A percentile compares a stretch with the other conserved stretches of the same genome.
These are phyloP conservation scores for Tenthredo notha DNA, from an alignment of 2,888 invertebrate genomes.

Conservation along the genomic window DNA sequence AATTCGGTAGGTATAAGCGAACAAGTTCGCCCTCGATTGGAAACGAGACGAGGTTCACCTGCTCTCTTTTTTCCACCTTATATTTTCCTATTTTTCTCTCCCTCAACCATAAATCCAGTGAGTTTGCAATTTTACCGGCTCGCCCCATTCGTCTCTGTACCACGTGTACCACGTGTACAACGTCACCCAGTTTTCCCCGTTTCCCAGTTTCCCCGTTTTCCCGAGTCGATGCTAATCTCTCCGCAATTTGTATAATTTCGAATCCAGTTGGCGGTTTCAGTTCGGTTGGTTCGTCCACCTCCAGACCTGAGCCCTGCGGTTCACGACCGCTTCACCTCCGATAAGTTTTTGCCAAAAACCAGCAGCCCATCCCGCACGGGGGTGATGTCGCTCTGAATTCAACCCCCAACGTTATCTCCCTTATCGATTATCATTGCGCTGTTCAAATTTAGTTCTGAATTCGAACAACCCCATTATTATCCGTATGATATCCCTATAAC, in stretches of 20 bases:
- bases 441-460: slow-evolving; percentile 19
- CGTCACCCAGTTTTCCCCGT: slow-evolving; percentile 37
- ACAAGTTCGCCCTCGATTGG: slow-evolving; percentile 17
- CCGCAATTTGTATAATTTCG: slow-evolving; percentile 73
- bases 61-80: neutral
- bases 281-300: slow-evolving; percentile 23
- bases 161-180: slow-evolving; percentile 44
- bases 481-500: too few species aligned
- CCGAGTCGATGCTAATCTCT: slow-evolving; percentile 68
- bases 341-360: slow-evolving; percentile 34
- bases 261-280: slow-evolving; percentile 63
- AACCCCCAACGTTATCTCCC: slow-evolving; percentile 11
- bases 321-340: slow-evolving; percentile 23
- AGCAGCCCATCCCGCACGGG: neutral
- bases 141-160: slow-evolving; percentile 51
- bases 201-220: slow-evolving; percentile 38
- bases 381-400: neutral
- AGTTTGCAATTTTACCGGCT: slow-evolving; percentile 54
- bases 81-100: slow-evolving; percentile 1
- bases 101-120: slow-evolving; percentile 40
- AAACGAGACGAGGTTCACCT: slow-evolving; percentile 5
- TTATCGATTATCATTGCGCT: slow-evolving; percentile 26
- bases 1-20: neutral
- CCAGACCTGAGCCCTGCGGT: slow-evolving; percentile 9
- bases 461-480: neutral